These are phyloP conservation scores for Anastatus disparis DNA, from an alignment of 1,140 invertebrate species.

Conservation along the genomic window DNA sequence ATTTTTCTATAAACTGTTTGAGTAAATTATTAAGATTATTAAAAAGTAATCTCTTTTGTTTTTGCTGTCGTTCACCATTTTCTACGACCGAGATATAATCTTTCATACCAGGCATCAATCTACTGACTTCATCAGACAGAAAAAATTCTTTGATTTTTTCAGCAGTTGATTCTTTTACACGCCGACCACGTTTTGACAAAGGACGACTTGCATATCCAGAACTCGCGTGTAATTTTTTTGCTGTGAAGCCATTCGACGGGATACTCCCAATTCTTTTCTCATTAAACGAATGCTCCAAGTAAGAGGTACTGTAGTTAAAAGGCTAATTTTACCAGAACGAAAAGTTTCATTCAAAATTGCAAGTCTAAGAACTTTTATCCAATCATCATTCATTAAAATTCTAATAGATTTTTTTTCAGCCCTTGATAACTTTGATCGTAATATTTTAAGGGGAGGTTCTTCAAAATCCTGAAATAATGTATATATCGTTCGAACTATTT, in stretches of 20 bases:
- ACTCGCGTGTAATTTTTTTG: constrained; percentile 15
- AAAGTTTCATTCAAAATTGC: too few relatives aligned
- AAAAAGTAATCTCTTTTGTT: constrained; percentile 9
- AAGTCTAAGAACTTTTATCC: not conserved
- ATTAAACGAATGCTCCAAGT: too few relatives aligned
- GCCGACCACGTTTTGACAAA: too few relatives aligned
- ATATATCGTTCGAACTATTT: too few relatives aligned
- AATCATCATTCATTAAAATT: not conserved
- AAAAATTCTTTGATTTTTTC: constrained; percentile 27
- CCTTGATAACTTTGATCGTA: too few relatives aligned
- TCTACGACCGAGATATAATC: constrained; percentile 34
- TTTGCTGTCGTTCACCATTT: too few relatives aligned
- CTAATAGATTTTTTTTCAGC: too few relatives aligned
- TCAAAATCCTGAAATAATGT: too few relatives aligned
- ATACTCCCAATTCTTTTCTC: too few relatives aligned
- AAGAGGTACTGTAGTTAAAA: constrained; percentile 13
- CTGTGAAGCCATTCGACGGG: constrained; percentile 30
- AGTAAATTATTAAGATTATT: constrained; percentile 32
- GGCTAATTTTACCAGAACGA: not conserved
- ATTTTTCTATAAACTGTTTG: constrained; percentile 27
- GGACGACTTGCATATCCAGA: too few relatives aligned
- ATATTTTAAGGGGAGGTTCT: too few relatives aligned
- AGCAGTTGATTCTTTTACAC: constrained; percentile 19
- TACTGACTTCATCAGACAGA: constrained; percentile 36
- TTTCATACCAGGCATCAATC: constrained; percentile 28